Evolutionary conservation across 2,113 vertebrate genomes (phyloP).

Genomic region (Heloderma charlesbogerti): DNA sequence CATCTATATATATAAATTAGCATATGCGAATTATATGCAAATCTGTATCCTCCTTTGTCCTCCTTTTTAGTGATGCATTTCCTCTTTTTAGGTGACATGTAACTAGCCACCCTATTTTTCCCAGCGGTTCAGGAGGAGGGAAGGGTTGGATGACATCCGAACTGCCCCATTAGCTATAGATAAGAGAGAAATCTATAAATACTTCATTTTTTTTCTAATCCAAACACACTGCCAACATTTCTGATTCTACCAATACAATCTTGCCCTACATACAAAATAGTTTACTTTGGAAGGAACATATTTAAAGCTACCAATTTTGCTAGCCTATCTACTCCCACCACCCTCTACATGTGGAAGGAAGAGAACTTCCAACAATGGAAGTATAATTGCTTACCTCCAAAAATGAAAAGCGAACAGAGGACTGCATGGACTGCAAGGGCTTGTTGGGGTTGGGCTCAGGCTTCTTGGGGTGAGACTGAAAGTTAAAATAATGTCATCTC

Average conservation of each 20-base stretch:
- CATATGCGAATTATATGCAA: not conserved
- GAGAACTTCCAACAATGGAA: constrained; percentile 66
- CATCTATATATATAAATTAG: not conserved
- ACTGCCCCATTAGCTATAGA: not conserved
- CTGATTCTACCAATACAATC: not conserved
- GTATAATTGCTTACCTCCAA: constrained; percentile 94
- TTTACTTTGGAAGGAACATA: constrained; percentile 41
- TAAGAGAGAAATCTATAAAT: not conserved
- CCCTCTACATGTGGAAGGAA: constrained; percentile 42
- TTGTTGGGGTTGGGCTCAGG: constrained; percentile 99
- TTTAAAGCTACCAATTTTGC: constrained; percentile 13
- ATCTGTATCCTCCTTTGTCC: not conserved
- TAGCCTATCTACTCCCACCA: not conserved
- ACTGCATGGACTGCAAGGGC: constrained; percentile 98
- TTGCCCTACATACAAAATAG: not conserved
- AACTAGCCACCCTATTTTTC: not conserved
- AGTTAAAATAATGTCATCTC: constrained; percentile 94
- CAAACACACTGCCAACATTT: not conserved
- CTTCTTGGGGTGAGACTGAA: constrained; percentile 99
- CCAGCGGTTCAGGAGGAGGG: not conserved
- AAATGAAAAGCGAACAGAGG: constrained; percentile 99
- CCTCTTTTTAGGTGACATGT: not conserved
- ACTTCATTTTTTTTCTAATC: not conserved
- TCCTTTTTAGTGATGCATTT: not conserved
- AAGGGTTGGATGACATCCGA: not conserved